A percentile compares a stretch with the other conserved stretches of the same genome.
These are phyloP conservation scores for Collichthys lucidus DNA, from an alignment of 2,113 vertebrate species.

Conservation along the genomic window DNA sequence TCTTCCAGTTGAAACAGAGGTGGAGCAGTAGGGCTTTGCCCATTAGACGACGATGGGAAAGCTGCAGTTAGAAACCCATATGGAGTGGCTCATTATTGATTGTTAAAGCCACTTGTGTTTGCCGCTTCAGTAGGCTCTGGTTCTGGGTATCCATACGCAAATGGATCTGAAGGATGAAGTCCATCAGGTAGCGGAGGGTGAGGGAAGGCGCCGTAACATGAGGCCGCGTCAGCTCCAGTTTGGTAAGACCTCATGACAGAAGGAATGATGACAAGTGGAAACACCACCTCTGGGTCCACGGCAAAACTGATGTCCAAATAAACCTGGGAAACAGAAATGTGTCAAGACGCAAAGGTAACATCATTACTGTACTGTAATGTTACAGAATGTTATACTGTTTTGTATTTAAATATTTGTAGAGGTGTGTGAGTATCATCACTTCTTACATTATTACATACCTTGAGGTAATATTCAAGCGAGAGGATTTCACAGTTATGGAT, in stretches of 20 bases:
- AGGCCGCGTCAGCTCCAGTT: background rate
- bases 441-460: slow-evolving; percentile 54
- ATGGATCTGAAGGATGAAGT: background rate
- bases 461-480: slow-evolving; percentile 68
- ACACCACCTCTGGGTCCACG: slow-evolving; percentile 64
- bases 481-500: slow-evolving; percentile 73
- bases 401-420: background rate
- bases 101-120: slow-evolving; percentile 12
- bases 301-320: slow-evolving; percentile 79
- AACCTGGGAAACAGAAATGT: slow-evolving; percentile 60
- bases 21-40: slow-evolving; percentile 30
- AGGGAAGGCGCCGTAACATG: slow-evolving; percentile 24
- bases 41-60: slow-evolving; percentile 3
- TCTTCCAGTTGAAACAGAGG: slow-evolving; percentile 16
- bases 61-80: background rate
- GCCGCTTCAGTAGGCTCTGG: slow-evolving; percentile 16
- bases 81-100: background rate
- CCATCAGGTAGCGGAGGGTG: slow-evolving; percentile 1
- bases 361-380: too few species aligned
- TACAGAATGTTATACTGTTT: too few species aligned
- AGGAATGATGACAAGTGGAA: slow-evolving; percentile 73
- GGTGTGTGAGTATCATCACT: background rate
- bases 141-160: slow-evolving; percentile 25
- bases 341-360: background rate
- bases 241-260: background rate